Conservation (phyloP, 2,113 vertebrate genomes). For the Andinoacara biseriatus region DNA sequence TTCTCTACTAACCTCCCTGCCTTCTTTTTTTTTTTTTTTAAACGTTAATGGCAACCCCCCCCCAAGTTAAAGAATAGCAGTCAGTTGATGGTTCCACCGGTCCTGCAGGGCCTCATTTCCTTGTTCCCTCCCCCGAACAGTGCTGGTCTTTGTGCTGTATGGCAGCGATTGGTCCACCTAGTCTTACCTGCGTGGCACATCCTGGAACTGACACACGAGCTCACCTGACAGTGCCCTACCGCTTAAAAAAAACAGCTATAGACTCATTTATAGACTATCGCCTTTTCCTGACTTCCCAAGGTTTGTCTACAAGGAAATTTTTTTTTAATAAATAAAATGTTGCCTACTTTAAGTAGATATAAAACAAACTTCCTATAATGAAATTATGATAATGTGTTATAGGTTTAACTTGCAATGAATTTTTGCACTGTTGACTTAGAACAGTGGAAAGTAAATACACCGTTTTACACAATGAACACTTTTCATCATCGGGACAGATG, state of each 20-base stretch:
- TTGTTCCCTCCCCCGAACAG: conserved; percentile 72
- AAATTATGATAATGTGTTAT: not conserved
- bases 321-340: not conserved
- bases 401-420: not conserved
- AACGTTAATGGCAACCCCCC: conserved; percentile 55
- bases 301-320: not conserved
- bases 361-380: not conserved
- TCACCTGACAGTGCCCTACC: conserved; percentile 67
- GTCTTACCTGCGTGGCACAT: conserved; percentile 77
- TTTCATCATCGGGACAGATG: conserved; percentile 9
- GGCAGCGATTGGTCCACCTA: conserved; percentile 71
- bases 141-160: conserved; percentile 70
- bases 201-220: conserved; percentile 79
- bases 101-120: conserved; percentile 74
- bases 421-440: not conserved
- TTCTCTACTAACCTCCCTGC: conserved; percentile 50
- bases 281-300: conserved; percentile 1
- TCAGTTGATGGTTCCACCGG: conserved; percentile 81
- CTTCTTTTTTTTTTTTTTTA: conserved; percentile 20
- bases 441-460: not conserved
- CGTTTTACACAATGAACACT: not conserved
- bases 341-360: not conserved
- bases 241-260: conserved; percentile 48
- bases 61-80: conserved; percentile 80
- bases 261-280: conserved; percentile 1